Evolutionary conservation across 2,797 vertebrate species (phyloP), one percentile per base, ranked within the genome.

Genomic region (Rhinella marina): DNA sequence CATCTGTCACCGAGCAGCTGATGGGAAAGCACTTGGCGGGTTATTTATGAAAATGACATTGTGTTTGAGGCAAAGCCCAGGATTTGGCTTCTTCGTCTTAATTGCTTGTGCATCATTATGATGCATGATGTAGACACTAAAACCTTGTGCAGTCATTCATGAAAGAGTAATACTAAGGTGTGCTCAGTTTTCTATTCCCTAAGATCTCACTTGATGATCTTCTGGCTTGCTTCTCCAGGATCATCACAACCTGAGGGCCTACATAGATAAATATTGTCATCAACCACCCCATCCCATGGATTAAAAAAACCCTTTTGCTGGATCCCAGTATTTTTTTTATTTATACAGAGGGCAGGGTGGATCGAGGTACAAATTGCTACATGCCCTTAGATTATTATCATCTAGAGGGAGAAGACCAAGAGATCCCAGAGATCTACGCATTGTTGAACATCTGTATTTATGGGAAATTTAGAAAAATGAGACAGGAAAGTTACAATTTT

Each of bases 41-140:
- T 84, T 84, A 84, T 84, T 84, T 75, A 75, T 84, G 70, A 84
- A 75, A 76, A 84, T 84, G 25, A 84, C 72, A 84, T 25, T 41
- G 29, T 25, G 59, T 66, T 66, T 66, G 8, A 64, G 80, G 80
- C 80, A 50, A 64, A 48, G 27, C 59, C 61, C 50, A 25, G 23
- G 61, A 41, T 61, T 19, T 21, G 14, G 7, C 57, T 61, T 81
- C 27, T 59, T 81, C 23, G 6, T 8, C 50, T 77, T 77, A 77
- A 77, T 77, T 77, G 50, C 50, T 81, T 81, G 32, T 64, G 48
- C 80, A 81, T 81, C 2, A 54, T 77, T 77, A 54, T 50, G 66
- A 81, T 62, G 29, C 23, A 62, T 41, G 23, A 61, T 64, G 13
- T 23, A 81, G 66, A 41, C 11, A 64, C 21, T 16, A 81, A 81